Percentiles rank a stretch among this genome's conserved stretches.
Conservation (phyloP, 2,888 invertebrate genomes). For the Parnassius apollo region DNA sequence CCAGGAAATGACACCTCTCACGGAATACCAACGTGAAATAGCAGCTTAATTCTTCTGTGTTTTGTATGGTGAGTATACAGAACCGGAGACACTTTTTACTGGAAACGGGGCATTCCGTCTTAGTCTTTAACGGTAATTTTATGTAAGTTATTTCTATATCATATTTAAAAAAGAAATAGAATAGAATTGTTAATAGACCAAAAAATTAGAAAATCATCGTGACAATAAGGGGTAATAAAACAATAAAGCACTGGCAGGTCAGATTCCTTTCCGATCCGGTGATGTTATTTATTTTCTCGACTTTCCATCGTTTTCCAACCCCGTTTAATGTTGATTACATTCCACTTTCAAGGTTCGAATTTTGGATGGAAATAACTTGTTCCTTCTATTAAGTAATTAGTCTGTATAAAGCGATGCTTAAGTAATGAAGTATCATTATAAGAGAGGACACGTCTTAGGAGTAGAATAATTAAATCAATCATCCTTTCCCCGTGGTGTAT, state of each 20-base stretch:
- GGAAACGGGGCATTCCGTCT: no score
- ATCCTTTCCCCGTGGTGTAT: conserved; percentile 70
- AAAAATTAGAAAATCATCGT: neutral
- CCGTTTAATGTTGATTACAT: conserved; percentile 73
- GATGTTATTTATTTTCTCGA: conserved; percentile 58
- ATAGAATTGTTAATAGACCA: no score
- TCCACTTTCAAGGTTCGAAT: conserved; percentile 59
- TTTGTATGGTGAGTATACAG: no score
- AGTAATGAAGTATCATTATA: conserved; percentile 80
- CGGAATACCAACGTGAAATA: no score
- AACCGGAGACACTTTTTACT: no score
- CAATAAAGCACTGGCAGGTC: conserved; percentile 2
- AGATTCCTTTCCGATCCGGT: conserved; percentile 14
- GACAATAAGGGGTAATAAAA: conserved; percentile 16
- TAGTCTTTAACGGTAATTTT: no score
- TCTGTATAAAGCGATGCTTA: conserved; percentile 78
- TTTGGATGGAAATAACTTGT: conserved; percentile 76
- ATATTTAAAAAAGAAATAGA: no score
- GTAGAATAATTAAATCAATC: conserved; percentile 79
- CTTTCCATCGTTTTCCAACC: conserved; percentile 61
- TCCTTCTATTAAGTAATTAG: conserved; percentile 81
- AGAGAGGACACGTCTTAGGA: conserved; percentile 77
- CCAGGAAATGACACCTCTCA: no score
- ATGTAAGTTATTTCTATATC: no score
- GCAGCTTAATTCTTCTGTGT: no score